A percentile compares a stretch with the other conserved stretches of the same genome.
Conservation (phyloP, 2,113 vertebrate genomes). For the Lasiurus borealis region DNA sequence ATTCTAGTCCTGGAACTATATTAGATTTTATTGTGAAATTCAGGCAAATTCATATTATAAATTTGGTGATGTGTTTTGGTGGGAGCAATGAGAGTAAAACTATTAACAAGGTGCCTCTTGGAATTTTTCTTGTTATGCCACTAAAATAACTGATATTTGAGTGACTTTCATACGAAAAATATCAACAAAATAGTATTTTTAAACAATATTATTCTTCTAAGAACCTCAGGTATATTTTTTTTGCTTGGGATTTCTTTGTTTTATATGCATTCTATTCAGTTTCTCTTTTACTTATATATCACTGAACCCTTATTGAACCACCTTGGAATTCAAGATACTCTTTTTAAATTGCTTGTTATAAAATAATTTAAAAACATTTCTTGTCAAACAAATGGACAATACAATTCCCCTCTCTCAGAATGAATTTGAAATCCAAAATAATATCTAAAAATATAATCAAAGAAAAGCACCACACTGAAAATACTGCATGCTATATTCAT, state of each 20-base stretch:
- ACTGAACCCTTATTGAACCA: conserved; percentile 2
- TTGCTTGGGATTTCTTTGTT: conserved; percentile 60
- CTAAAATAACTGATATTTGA: not conserved
- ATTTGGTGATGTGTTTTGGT: not conserved
- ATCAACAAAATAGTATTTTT: not conserved
- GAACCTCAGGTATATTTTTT: conserved; percentile 65
- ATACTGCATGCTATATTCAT: not conserved
- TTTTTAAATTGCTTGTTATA: conserved; percentile 65
- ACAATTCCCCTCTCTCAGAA: conserved; percentile 12
- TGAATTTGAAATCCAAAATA: conserved; percentile 37
- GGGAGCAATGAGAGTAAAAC: not conserved
- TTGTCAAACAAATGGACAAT: conserved; percentile 48
- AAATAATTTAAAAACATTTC: conserved; percentile 69
- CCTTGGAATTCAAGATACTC: conserved; percentile 61
- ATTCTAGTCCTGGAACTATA: not conserved
- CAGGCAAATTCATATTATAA: not conserved
- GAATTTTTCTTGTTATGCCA: not conserved
- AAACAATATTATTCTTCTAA: conserved; percentile 49
- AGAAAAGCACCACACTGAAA: conserved; percentile 46
- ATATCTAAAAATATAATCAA: conserved; percentile 52
- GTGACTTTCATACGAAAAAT: not conserved
- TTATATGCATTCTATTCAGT: not conserved
- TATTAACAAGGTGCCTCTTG: not conserved
- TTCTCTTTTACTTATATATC: conserved; percentile 61
- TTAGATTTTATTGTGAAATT: not conserved